These are phyloP conservation scores for Leptura quadrifasciata DNA, from an alignment of 2,888 invertebrate genomes.

Conservation along the genomic window DNA sequence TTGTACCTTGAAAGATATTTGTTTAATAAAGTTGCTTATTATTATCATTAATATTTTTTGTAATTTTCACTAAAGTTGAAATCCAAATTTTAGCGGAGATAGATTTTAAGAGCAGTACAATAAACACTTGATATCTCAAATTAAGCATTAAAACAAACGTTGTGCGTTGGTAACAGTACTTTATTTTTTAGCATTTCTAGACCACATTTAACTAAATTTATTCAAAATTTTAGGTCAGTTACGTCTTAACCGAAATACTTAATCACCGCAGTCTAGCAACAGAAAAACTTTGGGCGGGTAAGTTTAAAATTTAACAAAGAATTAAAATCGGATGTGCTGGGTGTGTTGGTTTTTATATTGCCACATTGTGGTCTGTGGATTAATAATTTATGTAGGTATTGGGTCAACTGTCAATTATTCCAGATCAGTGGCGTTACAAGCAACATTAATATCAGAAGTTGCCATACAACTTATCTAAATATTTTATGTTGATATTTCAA, in stretches of 20 bases:
- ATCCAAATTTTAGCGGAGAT: too few relatives aligned
- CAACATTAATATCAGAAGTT: background rate
- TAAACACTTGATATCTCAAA: too few relatives aligned
- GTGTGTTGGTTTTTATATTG: slow-evolving; percentile 36
- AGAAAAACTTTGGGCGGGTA: slow-evolving; percentile 22
- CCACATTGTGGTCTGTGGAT: slow-evolving; percentile 24
- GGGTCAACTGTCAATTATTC: slow-evolving; percentile 42
- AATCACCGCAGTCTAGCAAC: background rate
- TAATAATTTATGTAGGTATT: slow-evolving; percentile 32
- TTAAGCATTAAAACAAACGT: background rate
- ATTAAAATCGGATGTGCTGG: slow-evolving; percentile 36
- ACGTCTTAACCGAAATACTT: slow-evolving; percentile 19
- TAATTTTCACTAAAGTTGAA: too few relatives aligned
- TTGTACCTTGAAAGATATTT: too few relatives aligned
- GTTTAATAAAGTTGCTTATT: too few relatives aligned
- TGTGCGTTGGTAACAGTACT: background rate
- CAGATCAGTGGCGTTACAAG: slow-evolving; percentile 23
- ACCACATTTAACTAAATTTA: background rate
- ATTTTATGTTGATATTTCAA: background rate
- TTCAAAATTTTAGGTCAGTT: slow-evolving; percentile 22
- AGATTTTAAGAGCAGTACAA: too few relatives aligned
- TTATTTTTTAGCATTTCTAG: background rate
- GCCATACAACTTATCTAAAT: background rate
- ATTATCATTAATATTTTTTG: too few relatives aligned
- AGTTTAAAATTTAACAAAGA: slow-evolving; percentile 28